These are phyloP conservation scores for Cydia fagiglandana DNA, from an alignment of 1,140 invertebrate genomes.

Conservation along the genomic window DNA sequence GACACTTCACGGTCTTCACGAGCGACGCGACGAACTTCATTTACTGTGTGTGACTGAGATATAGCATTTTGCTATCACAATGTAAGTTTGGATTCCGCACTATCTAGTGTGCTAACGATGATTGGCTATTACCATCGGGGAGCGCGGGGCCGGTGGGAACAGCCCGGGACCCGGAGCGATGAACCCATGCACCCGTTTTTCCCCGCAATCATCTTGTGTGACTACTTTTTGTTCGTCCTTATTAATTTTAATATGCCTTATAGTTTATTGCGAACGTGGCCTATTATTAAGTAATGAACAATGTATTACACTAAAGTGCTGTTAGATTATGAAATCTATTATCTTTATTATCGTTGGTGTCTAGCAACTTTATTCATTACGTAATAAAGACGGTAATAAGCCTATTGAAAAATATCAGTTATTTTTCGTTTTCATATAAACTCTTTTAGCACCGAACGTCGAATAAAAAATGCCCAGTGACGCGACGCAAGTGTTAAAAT, in stretches of 20 bases:
- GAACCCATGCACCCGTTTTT: constrained; percentile 54
- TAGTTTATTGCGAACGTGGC: constrained; percentile 23
- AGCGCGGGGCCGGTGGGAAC: constrained; percentile 53
- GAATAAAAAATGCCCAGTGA: too few species aligned
- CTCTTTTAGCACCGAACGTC: too few species aligned
- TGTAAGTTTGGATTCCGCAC: background rate
- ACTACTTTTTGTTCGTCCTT: constrained; percentile 56
- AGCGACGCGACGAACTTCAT: too few species aligned
- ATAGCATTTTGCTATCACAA: too few species aligned
- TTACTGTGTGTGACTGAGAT: too few species aligned
- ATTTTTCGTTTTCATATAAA: too few species aligned
- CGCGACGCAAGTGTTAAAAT: too few species aligned
- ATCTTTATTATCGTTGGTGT: constrained; percentile 14
- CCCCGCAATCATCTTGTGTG: constrained; percentile 45
- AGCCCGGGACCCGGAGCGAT: constrained; percentile 44
- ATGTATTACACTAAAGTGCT: constrained; percentile 27
- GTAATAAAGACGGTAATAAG: background rate
- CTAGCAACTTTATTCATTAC: background rate
- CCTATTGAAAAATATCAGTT: too few species aligned
- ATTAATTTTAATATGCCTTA: constrained; percentile 53
- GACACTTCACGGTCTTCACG: too few species aligned
- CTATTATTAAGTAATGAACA: constrained; percentile 26
- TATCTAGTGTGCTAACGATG: background rate
- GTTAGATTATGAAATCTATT: constrained; percentile 7
- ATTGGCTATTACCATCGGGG: background rate